Base-by-base conservation (phyloP, 2,797 vertebrate genomes). In the Salmo trutta region DNA sequence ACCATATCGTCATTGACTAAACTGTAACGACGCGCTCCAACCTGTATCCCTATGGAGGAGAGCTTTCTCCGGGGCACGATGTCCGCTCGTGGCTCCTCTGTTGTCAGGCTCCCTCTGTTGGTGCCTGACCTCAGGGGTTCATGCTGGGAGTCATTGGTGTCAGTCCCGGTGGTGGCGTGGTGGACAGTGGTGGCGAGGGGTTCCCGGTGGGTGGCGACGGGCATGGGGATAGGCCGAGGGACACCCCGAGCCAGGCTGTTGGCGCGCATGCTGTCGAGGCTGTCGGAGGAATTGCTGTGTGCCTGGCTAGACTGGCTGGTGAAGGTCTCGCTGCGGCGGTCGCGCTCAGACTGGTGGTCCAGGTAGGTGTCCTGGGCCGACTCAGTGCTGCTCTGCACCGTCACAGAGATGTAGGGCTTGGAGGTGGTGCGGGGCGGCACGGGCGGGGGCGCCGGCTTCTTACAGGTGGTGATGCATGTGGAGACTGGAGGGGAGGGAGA, bases 21-120 rank as follows among this genome's bases (percentile, higher is more conserved):
- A 5, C 51, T 27, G 52, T 72, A 56, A 72, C 16, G 5, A 33
- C 33, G 6, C 56, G n/a, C 19, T 62, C 73, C 81, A 94, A 99
- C 98, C 96, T 99, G 98, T 94, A 99, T 98, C 89, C 98, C 98
- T 86, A 99, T 99, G 78, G 98, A 99, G 0, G 98, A 99, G 66
- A 99, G 95, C 91, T 99, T 99, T 89, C 98, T 94, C 86, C 97
- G 96, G 78, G 97, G 96, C 80, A 96, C 81, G 0, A 88, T 92
- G 79, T 95, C 95, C 10, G 91, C 87, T 59, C 94, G 93, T 16
- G 95, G 94, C 82, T 98, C 96, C 59, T 96, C 95, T 14, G 92
- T 93, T 16, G 88, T 91, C 81, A 96, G 93, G 31, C 91, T 95
- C 71, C 91, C 94, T 88, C 93, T 94, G 84, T 94, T 95, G 81